A percentile compares a stretch with the other conserved stretches of the same genome.
Evolutionary conservation across 2,113 vertebrate genomes (phyloP).

Genomic region (Glaucomys volans): DNA sequence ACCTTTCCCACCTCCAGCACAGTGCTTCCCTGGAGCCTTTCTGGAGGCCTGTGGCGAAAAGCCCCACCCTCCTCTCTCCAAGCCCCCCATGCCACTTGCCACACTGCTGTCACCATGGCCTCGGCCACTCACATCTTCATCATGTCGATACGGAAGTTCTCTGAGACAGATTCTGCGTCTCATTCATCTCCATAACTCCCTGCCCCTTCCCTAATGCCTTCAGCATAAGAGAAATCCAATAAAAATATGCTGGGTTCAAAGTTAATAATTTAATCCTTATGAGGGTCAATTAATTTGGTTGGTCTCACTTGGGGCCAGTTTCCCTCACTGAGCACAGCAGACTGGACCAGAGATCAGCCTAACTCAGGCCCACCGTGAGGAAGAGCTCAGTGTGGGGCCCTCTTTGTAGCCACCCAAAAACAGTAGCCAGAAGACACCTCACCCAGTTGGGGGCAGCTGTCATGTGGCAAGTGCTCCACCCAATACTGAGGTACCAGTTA

Average conservation of each 20-base stretch:
- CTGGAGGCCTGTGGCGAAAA: not conserved
- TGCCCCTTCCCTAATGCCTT: not conserved
- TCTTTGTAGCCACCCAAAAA: not conserved
- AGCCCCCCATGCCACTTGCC: not conserved
- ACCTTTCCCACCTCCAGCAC: not conserved
- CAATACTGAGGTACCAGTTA: not conserved
- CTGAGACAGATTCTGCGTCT: not conserved
- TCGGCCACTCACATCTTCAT: not conserved
- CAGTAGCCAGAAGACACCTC: not conserved
- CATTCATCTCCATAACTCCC: not conserved
- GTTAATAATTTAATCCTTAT: not conserved
- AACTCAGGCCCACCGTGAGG: not conserved
- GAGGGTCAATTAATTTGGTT: slow-evolving; percentile 22
- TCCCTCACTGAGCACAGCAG: not conserved
- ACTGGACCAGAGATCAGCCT: not conserved
- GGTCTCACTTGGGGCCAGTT: not conserved
- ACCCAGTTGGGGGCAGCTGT: not conserved
- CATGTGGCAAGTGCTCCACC: not conserved
- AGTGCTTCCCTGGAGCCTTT: not conserved
- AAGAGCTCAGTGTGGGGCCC: accelerated
- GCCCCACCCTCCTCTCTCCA: not conserved
- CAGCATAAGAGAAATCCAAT: slow-evolving; percentile 28
- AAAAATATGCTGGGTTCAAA: slow-evolving; percentile 28
- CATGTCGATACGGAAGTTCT: not conserved
- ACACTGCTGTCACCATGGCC: too few species aligned